Evolutionary conservation across 2,113 vertebrate species (phyloP).

Genomic region (Malurus alboscapulatus): DNA sequence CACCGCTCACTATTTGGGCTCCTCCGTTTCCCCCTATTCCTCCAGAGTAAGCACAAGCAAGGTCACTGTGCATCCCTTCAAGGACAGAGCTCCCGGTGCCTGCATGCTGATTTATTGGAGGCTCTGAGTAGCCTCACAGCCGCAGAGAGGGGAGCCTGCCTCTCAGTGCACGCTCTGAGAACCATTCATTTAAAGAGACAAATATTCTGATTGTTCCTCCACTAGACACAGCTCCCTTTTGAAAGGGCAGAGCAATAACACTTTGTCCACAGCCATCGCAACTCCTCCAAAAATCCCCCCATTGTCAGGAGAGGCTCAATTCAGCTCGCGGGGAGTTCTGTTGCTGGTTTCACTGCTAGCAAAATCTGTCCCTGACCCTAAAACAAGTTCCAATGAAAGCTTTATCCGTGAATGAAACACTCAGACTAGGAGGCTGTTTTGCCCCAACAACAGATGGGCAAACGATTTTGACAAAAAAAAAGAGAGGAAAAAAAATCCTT

Average conservation of each 20-base stretch:
- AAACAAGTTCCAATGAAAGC: not conserved
- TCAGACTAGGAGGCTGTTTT: not conserved
- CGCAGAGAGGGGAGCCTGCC: constrained; percentile 34
- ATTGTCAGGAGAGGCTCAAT: not conserved
- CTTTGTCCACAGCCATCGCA: not conserved
- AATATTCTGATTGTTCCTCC: constrained; percentile 44
- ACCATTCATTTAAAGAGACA: constrained; percentile 62
- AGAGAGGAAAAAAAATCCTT: accelerated
- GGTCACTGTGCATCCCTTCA: constrained; percentile 76
- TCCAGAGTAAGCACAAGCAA: constrained; percentile 65
- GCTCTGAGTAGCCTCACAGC: constrained; percentile 32
- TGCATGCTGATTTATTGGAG: constrained; percentile 65
- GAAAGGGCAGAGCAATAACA: not conserved
- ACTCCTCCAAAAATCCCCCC: not conserved
- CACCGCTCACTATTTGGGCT: not conserved
- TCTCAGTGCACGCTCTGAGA: constrained; percentile 28
- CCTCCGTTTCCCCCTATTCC: not conserved
- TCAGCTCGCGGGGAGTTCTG: not conserved
- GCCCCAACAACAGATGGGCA: not conserved
- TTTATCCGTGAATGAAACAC: not conserved
- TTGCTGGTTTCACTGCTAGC: not conserved
- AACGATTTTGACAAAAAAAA: not conserved
- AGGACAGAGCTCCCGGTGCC: constrained; percentile 69
- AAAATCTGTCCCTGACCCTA: not conserved
- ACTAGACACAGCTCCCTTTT: not conserved